A percentile compares a stretch with the other conserved stretches of the same genome.
Conservation (phyloP, 2,888 invertebrate species). For the Ophion ellenae region DNA sequence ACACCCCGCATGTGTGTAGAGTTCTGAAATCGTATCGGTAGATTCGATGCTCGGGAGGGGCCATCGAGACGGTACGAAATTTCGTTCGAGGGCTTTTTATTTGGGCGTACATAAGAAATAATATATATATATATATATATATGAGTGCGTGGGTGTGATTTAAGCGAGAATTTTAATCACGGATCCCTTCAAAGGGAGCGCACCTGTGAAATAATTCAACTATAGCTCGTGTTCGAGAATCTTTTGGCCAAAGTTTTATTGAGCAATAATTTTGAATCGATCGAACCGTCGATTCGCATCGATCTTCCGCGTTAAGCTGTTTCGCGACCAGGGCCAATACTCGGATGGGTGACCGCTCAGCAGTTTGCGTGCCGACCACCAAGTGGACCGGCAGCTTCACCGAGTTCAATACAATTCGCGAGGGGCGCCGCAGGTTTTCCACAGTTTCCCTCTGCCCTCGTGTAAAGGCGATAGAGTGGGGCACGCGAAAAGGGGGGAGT, state of each 20-base stretch:
- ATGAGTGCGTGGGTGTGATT: background rate
- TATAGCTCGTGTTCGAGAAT: background rate
- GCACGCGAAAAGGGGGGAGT: no score
- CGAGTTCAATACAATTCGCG: no score
- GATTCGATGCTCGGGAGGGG: constrained; percentile 30
- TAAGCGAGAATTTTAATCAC: constrained; percentile 2
- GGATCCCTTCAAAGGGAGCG: background rate
- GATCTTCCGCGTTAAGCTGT: background rate
- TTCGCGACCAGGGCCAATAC: background rate
- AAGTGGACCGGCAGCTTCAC: no score
- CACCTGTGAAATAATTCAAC: background rate
- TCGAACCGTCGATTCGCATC: background rate
- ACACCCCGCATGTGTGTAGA: constrained; percentile 5
- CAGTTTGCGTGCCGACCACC: no score
- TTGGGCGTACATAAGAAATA: background rate
- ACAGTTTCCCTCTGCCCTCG: background rate
- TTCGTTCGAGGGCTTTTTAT: constrained; percentile 35
- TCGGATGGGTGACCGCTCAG: background rate
- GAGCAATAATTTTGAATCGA: background rate
- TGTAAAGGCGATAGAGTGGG: background rate
- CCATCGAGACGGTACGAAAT: constrained; percentile 34
- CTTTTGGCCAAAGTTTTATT: background rate
- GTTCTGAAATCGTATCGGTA: constrained; percentile 33
- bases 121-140: background rate
- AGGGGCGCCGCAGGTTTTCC: background rate